These are phyloP conservation scores for Rapana venosa DNA, from an alignment of 2,888 invertebrate genomes.

Conservation along the genomic window DNA sequence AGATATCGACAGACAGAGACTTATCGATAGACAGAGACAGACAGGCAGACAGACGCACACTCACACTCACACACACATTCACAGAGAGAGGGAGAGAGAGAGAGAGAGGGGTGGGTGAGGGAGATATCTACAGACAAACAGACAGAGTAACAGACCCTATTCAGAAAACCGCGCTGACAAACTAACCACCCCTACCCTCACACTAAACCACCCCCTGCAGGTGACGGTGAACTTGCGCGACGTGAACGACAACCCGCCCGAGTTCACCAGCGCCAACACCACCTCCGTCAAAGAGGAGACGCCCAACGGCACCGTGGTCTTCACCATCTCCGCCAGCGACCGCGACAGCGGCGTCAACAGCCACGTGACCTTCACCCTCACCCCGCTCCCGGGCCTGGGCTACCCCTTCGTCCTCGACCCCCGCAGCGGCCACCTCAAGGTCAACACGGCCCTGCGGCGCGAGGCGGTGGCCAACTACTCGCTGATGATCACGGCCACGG, in stretches of 20 bases:
- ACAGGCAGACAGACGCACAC: no score
- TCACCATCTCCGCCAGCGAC: constrained; percentile 91
- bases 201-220: constrained; percentile 80
- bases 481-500: constrained; percentile 67
- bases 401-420: constrained; percentile 88
- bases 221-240: constrained; percentile 90
- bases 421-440: constrained; percentile 91
- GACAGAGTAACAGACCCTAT: no score
- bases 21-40: no score
- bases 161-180: background rate
- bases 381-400: constrained; percentile 81
- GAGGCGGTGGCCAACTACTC: constrained; percentile 67
- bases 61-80: no score
- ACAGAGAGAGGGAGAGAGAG: no score
- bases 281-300: constrained; percentile 84
- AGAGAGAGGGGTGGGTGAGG: no score
- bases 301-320: constrained; percentile 88
- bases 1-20: no score
- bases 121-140: no score
- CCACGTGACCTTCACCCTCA: constrained; percentile 84
- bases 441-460: constrained; percentile 91
- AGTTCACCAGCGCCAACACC: constrained; percentile 88
- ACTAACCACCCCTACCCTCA: background rate
- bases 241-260: constrained; percentile 94
- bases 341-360: constrained; percentile 91